A percentile compares a stretch with the other conserved stretches of the same genome.
These are phyloP conservation scores for Trachelus troglodyta DNA, from an alignment of 2,888 invertebrate species.

Conservation along the genomic window DNA sequence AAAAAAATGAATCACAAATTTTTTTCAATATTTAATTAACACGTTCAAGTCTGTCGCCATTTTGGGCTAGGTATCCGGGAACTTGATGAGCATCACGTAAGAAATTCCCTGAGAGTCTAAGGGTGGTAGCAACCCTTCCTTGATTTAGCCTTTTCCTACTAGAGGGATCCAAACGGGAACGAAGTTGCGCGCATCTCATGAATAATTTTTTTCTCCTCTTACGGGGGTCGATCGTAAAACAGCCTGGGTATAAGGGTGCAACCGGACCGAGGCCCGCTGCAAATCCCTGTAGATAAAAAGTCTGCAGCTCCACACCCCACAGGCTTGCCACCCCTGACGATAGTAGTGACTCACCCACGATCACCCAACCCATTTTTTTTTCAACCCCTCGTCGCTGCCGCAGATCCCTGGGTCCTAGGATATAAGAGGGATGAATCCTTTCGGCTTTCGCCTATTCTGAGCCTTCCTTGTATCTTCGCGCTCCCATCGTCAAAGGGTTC, in stretches of 20 bases:
- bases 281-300: conserved; percentile 50
- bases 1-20: neutral
- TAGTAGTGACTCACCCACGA: conserved; percentile 58
- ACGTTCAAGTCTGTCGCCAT: neutral
- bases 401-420: conserved; percentile 38
- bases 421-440: conserved; percentile 43
- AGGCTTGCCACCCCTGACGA: conserved; percentile 59
- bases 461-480: conserved; percentile 9
- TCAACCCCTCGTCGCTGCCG: conserved; percentile 50
- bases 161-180: conserved; percentile 9
- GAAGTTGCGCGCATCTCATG: conserved; percentile 57
- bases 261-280: conserved; percentile 57
- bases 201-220: conserved; percentile 44
- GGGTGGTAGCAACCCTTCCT: neutral
- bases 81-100: neutral
- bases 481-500: conserved; percentile 29
- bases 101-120: neutral
- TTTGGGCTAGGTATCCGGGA: neutral
- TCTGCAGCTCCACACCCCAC: conserved; percentile 20
- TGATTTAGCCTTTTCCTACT: neutral
- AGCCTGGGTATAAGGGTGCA: conserved; percentile 49
- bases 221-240: conserved; percentile 34
- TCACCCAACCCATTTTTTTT: conserved; percentile 56
- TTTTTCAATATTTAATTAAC: neutral
- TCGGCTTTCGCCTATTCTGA: conserved; percentile 29